These are phyloP conservation scores for Xenus cinereus DNA, from an alignment of 2,113 vertebrate genomes.

Conservation along the genomic window DNA sequence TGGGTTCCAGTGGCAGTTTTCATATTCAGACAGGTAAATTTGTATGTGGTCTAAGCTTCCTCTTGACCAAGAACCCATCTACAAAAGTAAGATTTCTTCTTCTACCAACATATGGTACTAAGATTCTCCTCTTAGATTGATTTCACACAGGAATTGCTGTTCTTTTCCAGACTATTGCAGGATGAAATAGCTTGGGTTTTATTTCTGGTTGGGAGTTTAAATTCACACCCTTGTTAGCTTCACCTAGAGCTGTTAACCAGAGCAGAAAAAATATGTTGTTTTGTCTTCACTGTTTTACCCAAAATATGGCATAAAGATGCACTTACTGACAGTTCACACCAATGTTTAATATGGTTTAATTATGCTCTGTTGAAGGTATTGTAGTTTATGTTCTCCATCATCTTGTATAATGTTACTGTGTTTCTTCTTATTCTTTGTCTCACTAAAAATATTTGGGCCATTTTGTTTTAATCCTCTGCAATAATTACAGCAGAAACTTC, in stretches of 20 bases:
- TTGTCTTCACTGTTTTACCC: not conserved
- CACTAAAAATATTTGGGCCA: not conserved
- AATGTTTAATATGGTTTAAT: not conserved
- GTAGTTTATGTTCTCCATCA: not conserved
- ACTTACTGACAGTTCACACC: not conserved
- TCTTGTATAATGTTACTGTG: not conserved
- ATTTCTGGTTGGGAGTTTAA: not conserved
- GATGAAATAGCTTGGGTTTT: not conserved
- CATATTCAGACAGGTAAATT: rapidly evolving
- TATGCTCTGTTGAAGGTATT: not conserved
- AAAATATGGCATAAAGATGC: not conserved
- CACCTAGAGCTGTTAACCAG: not conserved
- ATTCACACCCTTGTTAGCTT: not conserved
- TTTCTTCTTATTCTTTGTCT: not conserved
- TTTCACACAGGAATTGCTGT: not conserved
- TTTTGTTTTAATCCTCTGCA: not conserved
- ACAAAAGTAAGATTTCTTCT: not conserved
- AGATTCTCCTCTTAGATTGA: not conserved
- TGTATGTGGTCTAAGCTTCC: not conserved
- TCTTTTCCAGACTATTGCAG: not conserved
- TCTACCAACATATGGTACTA: not conserved
- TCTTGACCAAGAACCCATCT: not conserved
- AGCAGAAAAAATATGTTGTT: not conserved
- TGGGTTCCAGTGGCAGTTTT: not conserved
- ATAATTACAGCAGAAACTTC: not conserved